Conservation (phyloP, 2,113 vertebrate species). For the Nyctereutes procyonoides region DNA sequence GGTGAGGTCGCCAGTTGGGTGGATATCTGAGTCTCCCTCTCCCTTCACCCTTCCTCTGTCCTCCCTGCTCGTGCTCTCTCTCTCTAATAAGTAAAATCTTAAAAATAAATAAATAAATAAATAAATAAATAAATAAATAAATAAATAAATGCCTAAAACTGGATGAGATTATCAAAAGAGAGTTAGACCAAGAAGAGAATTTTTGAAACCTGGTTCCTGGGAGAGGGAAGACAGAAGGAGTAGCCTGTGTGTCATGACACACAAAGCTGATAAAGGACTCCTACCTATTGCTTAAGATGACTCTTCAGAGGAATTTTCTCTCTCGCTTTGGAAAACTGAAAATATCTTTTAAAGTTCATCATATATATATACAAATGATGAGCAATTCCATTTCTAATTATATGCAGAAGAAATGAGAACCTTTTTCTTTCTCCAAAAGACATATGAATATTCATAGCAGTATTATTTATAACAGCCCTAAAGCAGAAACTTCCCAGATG, state of each 20-base stretch:
- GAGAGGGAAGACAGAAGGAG: neutral
- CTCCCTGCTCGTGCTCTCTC: neutral
- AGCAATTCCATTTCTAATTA: constrained; percentile 20
- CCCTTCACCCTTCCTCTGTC: neutral
- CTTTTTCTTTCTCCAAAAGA: neutral
- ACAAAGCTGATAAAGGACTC: neutral
- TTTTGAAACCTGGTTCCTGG: neutral
- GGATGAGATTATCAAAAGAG: neutral
- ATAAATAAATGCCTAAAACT: neutral
- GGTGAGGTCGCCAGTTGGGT: too few species aligned
- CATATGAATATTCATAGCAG: neutral
- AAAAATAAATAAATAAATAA: neutral
- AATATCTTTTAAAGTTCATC: neutral
- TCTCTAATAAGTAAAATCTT: neutral
- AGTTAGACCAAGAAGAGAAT: neutral
- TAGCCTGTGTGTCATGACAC: too few species aligned
- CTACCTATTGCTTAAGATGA: neutral
- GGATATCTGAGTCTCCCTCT: neutral
- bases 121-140: neutral
- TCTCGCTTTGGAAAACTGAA: neutral
- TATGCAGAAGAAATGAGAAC: neutral
- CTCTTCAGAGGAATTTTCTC: neutral
- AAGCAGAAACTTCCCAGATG: neutral
- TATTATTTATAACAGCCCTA: neutral
- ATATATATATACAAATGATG: neutral